Evolutionary conservation across 2,888 invertebrate genomes (phyloP).

Genomic region (Cacoxenus indagator): DNA sequence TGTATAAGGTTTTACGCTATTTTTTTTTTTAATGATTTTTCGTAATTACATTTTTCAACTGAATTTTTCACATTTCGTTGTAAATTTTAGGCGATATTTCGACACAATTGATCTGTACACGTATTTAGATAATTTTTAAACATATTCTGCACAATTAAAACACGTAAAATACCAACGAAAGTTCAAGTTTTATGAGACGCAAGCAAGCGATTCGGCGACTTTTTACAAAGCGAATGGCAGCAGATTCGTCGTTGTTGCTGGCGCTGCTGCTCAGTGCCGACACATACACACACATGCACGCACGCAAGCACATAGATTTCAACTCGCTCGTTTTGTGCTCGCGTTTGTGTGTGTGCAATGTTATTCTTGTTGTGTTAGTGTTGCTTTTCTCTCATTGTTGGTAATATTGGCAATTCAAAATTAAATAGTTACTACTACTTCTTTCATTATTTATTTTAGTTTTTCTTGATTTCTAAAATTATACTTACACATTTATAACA

Average conservation of each 20-base stretch:
- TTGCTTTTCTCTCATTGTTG: conserved; percentile 6
- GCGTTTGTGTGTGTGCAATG: conserved; percentile 5
- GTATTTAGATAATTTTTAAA: conserved; percentile 16
- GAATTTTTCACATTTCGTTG: conserved; percentile 24
- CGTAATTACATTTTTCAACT: conserved; percentile 30
- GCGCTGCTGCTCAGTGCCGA: background rate
- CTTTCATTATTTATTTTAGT: background rate
- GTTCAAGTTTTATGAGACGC: conserved; percentile 21
- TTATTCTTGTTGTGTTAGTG: conserved; percentile 14
- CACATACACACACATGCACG: background rate
- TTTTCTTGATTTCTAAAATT: background rate
- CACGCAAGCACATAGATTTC: background rate
- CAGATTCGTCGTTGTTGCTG: conserved; percentile 22
- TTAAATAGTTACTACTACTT: background rate
- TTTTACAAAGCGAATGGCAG: conserved; percentile 32
- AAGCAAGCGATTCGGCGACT: conserved; percentile 28
- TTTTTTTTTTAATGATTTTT: conserved; percentile 49
- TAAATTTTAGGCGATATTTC: background rate
- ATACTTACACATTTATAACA: conserved; percentile 53
- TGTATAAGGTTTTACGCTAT: conserved; percentile 34
- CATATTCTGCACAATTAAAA: conserved; percentile 3
- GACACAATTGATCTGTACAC: conserved; percentile 13
- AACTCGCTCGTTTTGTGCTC: background rate
- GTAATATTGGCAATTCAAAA: background rate
- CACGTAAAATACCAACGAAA: conserved; percentile 27